Evolutionary conservation across 2,888 invertebrate genomes (phyloP).

Genomic region (Nymphalis polychloros): DNA sequence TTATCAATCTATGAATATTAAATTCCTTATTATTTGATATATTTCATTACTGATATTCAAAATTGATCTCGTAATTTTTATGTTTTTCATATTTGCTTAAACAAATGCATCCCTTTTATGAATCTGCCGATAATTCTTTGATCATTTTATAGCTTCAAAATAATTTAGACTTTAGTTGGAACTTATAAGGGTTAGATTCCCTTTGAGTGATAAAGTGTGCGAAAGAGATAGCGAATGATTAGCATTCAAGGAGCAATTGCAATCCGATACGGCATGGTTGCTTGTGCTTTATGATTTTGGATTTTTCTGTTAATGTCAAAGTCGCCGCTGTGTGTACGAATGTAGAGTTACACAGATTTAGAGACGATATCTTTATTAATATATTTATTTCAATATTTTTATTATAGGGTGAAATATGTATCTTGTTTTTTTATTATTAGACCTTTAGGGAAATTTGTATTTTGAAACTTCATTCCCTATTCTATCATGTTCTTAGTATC

Average conservation of each 20-base stretch:
- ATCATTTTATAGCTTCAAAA: background rate
- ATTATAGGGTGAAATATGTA: background rate
- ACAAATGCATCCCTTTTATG: slow-evolving; percentile 17
- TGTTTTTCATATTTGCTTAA: slow-evolving; percentile 18
- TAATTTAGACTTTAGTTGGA: slow-evolving; percentile 9
- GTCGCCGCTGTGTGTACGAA: slow-evolving; percentile 63
- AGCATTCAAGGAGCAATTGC: slow-evolving; percentile 74
- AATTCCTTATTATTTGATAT: too few relatives aligned
- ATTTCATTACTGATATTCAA: background rate
- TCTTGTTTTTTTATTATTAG: too few relatives aligned
- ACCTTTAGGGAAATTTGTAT: too few relatives aligned
- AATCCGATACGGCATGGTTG: slow-evolving; percentile 66
- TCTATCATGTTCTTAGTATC: too few relatives aligned
- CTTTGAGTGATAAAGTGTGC: slow-evolving; percentile 24
- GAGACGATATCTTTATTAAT: background rate
- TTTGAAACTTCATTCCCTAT: too few relatives aligned
- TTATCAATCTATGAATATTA: too few relatives aligned
- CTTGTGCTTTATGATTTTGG: slow-evolving; percentile 78
- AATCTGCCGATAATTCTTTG: slow-evolving; percentile 33
- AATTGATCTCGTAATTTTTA: background rate
- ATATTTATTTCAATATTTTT: background rate
- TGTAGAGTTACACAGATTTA: slow-evolving; percentile 38
- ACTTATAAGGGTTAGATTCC: slow-evolving; percentile 25
- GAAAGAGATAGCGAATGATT: slow-evolving; percentile 53
- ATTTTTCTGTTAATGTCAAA: slow-evolving; percentile 79